Percentiles rank a stretch among this genome's conserved stretches.
These are phyloP conservation scores for Neomonachus schauinslandi DNA, from an alignment of 2,113 vertebrate genomes.

Conservation along the genomic window DNA sequence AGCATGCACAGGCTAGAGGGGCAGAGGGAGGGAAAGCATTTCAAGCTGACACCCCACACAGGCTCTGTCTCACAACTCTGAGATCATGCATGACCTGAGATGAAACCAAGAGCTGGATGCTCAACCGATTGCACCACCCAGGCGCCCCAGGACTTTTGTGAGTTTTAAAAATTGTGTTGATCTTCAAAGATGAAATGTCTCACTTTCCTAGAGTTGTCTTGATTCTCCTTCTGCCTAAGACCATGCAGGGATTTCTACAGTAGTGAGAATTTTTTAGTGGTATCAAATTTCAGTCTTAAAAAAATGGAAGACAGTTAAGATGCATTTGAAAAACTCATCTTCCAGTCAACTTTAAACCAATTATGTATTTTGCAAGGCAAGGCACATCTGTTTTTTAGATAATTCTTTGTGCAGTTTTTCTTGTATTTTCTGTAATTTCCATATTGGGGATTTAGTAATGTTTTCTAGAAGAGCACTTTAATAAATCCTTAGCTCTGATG, in stretches of 20 bases:
- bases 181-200: background rate
- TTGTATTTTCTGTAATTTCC: conserved; percentile 22
- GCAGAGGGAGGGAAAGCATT: background rate
- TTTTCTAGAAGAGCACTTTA: background rate
- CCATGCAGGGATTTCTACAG: background rate
- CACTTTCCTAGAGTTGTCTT: background rate
- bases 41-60: background rate
- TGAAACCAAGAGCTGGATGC: background rate
- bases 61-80: background rate
- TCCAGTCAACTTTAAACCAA: conserved; percentile 39
- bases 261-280: background rate
- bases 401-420: background rate
- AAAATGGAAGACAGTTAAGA: conserved; percentile 1
- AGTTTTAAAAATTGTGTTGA: background rate
- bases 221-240: background rate
- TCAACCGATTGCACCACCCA: background rate
- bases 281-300: background rate
- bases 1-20: background rate
- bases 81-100: background rate
- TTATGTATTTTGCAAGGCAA: conserved; percentile 3
- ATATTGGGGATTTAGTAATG: background rate
- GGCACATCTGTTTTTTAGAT: background rate
- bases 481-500: background rate
- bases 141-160: background rate
- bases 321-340: background rate